Evolutionary conservation across 2,888 invertebrate species (phyloP), one percentile per base, ranked within the genome.

Genomic region (Metopia argyrocephala): DNA sequence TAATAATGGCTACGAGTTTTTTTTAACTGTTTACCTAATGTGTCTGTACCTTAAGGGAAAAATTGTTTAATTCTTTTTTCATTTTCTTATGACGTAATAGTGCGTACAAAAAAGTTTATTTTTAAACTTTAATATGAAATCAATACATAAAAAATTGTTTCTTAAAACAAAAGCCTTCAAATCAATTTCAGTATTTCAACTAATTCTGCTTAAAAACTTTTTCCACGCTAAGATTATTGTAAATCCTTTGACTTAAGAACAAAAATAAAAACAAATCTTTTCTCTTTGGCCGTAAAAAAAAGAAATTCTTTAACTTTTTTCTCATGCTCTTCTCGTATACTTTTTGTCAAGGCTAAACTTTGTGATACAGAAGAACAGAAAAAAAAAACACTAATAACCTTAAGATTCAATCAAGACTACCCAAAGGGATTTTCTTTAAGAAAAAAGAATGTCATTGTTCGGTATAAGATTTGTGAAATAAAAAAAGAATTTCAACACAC

Each of bases 351-450:
- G 68, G 56, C 15, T 46, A 57, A 27, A 28, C 23, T 18, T 52
- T 52, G 4, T n/a, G 15, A 48, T 12, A 18, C 5, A 62, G 21
- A 25, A n/a, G n/a, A n/a, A n/a, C n/a, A n/a, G n/a, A n/a, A n/a
- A n/a, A n/a, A 66, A 52, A 21, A 18, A 21, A 18, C 5, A 31
- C 23, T 70, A 12, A 27, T 61, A 62, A 62, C n/a, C 31, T 62
- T 45, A 54, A 45, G 61, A 71, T 54, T 62, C 61, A 50, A 62
- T 48, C 66, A 20, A 59, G 15, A 4, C 20, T 66, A 25, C 12
- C 45, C 25, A 27, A 74, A 66, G 57, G 50, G 50, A 74, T 74
- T 74, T 74, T 20, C 28, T 66, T 74, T 66, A 31, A 50, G 50
- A 15, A 66, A 52, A 31, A 65, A 2, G 21, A 23, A 52, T 12